A percentile compares a stretch with the other conserved stretches of the same genome.
Evolutionary conservation across 2,113 vertebrate genomes (phyloP).

Genomic region (Austrofundulus limnaeus): DNA sequence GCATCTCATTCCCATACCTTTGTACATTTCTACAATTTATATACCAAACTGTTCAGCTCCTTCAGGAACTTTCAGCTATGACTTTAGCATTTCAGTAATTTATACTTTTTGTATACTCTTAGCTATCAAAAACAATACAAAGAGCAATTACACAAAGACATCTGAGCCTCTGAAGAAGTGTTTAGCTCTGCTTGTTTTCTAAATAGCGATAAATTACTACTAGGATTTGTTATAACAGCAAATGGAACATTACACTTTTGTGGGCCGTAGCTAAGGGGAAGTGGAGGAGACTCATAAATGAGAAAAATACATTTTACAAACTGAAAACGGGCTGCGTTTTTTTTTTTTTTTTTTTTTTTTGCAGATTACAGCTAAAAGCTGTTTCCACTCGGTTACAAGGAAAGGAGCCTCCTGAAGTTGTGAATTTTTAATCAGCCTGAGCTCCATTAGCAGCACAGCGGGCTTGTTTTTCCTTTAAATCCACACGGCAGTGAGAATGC

Average conservation of each 20-base stretch:
- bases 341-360: too few relatives aligned
- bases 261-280: not conserved
- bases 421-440: slow-evolving; percentile 25
- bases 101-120: too few relatives aligned
- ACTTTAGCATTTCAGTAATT: too few relatives aligned
- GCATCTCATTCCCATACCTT: too few relatives aligned
- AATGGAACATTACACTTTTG: not conserved
- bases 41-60: too few relatives aligned
- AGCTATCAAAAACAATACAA: too few relatives aligned
- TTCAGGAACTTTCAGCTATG: too few relatives aligned
- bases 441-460: slow-evolving; percentile 11
- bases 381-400: not conserved
- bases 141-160: too few relatives aligned
- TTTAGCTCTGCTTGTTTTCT: too few relatives aligned
- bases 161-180: too few relatives aligned
- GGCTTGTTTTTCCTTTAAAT: slow-evolving; percentile 12
- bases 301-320: slow-evolving; percentile 11
- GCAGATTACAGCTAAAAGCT: slow-evolving; percentile 7
- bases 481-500: slow-evolving; percentile 1
- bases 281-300: not conserved
- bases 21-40: too few relatives aligned
- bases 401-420: slow-evolving; percentile 19
- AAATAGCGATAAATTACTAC: too few relatives aligned
- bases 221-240: not conserved
- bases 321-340: slow-evolving; percentile 1